Percentiles rank a stretch among this genome's conserved stretches.
Conservation (phyloP, 2,797 vertebrate genomes). For the Siniperca scherzeri region DNA sequence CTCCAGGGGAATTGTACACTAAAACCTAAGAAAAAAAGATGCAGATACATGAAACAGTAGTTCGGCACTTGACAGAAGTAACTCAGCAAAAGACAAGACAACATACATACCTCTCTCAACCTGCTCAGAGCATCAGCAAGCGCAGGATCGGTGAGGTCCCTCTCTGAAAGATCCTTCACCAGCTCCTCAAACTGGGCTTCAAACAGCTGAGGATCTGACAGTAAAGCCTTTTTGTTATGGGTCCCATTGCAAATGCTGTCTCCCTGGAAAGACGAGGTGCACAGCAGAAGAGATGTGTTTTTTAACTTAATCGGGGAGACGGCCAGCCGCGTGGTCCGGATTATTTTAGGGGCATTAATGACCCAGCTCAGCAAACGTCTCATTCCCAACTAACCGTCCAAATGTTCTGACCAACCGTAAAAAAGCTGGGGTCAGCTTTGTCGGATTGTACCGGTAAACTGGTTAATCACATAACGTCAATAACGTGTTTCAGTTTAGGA, state of each 20-base stretch:
- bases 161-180: constrained; percentile 88
- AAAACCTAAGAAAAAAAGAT: constrained; percentile 82
- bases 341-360: constrained; percentile 28
- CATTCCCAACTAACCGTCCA: constrained; percentile 43
- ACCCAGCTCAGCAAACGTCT: constrained; percentile 50
- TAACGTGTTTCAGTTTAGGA: not conserved
- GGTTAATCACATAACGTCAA: not conserved
- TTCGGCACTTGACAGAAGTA: not conserved
- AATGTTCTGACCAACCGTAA: not conserved
- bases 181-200: constrained; percentile 89
- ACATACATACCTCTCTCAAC: constrained; percentile 76
- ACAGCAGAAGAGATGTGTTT: constrained; percentile 14
- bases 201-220: constrained; percentile 87
- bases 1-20: constrained; percentile 89
- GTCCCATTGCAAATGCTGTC: constrained; percentile 77
- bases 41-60: not conserved
- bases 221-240: constrained; percentile 61
- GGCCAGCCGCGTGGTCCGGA: constrained; percentile 22
- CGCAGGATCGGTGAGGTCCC: constrained; percentile 84
- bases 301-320: constrained; percentile 4
- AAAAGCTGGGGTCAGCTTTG: not conserved
- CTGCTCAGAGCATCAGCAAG: constrained; percentile 87
- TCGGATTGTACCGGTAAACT: not conserved
- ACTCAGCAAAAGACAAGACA: not conserved
- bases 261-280: constrained; percentile 70